Evolutionary conservation across 2,113 vertebrate species (phyloP), one percentile per base, ranked within the genome.

Genomic region (Sylvia atricapilla): DNA sequence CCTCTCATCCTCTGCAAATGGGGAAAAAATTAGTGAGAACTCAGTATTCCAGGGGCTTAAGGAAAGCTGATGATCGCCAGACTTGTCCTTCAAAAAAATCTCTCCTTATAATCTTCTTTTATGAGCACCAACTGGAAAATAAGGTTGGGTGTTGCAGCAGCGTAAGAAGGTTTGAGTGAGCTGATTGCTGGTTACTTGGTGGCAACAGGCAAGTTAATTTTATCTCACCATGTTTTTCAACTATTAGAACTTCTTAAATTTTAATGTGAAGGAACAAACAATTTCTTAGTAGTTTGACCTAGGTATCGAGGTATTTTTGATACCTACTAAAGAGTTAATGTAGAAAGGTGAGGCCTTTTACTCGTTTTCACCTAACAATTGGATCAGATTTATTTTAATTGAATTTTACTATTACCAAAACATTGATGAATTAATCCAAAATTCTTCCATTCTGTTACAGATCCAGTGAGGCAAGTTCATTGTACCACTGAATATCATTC

Each of bases 391-490:
- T 84, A 24, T 16, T 56, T 15, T 66, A 19, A 37, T 27, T 39
- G 46, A 18, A 7, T 33, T 86, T 87, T 70, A 25, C 5, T 43
- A 1, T 58, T 67, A 27, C 7, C 7, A 39, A 77, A 18, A 44
- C 6, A 55, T 25, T 53, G 41, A 19, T 11, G 13, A 67, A n/a
- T 20, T 0, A 2, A 30, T 55, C 13, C 4, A 13, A 52, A 47
- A 43, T 19, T 44, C 17, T 84, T 30, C 41, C 1, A 7, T 14
- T 39, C 9, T 44, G 13, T 72, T 60, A n/a, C 6, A 79, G 23
- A 2, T 11, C 4, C 6, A 47, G 5, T 7, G 11, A 60, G 13
- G 20, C 1, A 43, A 15, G 2, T 25, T 28, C 10, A 20, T 41
- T 75, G 6, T 11, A 3, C 3, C 39, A 62, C 56, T 31, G 50